phyloP scores from a whole-genome alignment of 1,140 invertebrate species.

The Diachasma alloeum region DNA sequence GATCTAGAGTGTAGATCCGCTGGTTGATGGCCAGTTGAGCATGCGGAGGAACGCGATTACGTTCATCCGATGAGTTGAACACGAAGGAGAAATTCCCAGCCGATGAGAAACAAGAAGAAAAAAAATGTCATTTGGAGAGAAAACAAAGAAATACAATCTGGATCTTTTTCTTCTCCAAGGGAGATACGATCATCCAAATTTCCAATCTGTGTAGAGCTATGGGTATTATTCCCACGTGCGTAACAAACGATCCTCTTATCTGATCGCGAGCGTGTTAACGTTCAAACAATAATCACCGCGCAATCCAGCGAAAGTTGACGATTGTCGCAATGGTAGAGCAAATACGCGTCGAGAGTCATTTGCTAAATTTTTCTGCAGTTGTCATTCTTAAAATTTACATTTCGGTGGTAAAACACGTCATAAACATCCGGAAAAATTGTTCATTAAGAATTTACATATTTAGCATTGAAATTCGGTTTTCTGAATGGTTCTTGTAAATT shows the following conservation, averaged over 20 bases:
- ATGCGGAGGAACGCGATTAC: neutral
- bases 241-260: slow-evolving; percentile 15
- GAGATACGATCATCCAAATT: neutral
- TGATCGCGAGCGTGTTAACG: slow-evolving; percentile 22
- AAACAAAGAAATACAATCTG: neutral
- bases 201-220: neutral
- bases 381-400: neutral
- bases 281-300: slow-evolving; percentile 18
- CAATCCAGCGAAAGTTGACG: slow-evolving; percentile 24
- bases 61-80: neutral
- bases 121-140: neutral
- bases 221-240: slow-evolving; percentile 16
- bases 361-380: neutral
- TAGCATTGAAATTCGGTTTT: too few species aligned
- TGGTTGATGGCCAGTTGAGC: slow-evolving; percentile 1
- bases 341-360: neutral
- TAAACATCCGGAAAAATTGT: neutral
- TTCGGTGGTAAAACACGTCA: neutral
- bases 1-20: slow-evolving; percentile 1
- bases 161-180: neutral
- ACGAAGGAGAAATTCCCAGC: neutral
- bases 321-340: neutral
- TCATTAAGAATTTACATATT: too few species aligned
- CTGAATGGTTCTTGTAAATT: too few species aligned
- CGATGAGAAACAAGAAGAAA: neutral